Base-by-base conservation (phyloP, 1,140 invertebrate species). In the Cyclina sinensis region DNA sequence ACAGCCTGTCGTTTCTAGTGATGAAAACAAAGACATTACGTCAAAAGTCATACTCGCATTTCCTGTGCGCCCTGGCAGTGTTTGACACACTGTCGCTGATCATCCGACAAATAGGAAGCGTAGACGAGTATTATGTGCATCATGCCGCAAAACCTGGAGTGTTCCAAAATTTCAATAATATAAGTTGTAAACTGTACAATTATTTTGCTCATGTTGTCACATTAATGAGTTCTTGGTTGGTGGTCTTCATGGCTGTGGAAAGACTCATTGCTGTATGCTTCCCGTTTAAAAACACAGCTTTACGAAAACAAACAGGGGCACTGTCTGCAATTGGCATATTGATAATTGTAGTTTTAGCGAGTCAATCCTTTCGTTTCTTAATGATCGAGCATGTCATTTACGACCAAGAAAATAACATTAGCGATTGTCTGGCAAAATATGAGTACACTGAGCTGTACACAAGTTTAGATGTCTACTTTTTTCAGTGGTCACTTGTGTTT, bases 151-250 rank as follows among this genome's bases (percentile, higher is more conserved):
- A 84, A n/a, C 74, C 83, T 9, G 81, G 88, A 7, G n/a, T 92
- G 11, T 92, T 89, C 24, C 21, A 62, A 4, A 16, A 57, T 18
- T 92, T 91, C 73, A 57, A 88, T 9, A 70, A 82, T 35, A 30
- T 73, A 11, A 86, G 74, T 30, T 94, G 93, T 86, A 94, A 93
- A 79, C 39, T 92, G 1, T 92, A 90, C 79, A 90, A 90, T 37
- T 94, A 92, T 80, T 30, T 82, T n/a, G 90, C 91, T 54, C 82
- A 89, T 57, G 87, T 93, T 21, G 87, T 89, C 37, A 92, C 92
- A 73, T 80, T 94, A 27, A 94, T 94, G 92, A 92, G 92, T 7
- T 92, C 92, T 14, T 94, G 94, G 94, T 86, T 94, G 5, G 92
- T 94, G 18, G 92, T 94, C 14, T 89, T 84, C 46, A 93, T 94